These are phyloP conservation scores for Gobionotothen gibberifrons DNA, from an alignment of 2,797 vertebrate genomes.

Conservation along the genomic window DNA sequence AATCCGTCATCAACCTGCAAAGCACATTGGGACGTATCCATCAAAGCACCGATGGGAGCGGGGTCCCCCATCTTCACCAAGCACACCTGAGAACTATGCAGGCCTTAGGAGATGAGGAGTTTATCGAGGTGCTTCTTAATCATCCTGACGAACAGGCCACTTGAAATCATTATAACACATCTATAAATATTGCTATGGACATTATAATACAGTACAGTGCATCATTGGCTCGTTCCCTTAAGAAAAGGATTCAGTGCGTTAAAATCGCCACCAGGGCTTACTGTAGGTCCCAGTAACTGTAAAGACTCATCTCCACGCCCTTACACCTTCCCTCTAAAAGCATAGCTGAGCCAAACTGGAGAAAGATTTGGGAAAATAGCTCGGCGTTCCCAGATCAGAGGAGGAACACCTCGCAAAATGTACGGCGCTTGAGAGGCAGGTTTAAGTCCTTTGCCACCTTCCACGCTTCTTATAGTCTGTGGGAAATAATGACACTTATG, in stretches of 20 bases:
- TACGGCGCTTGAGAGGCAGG: constrained; percentile 51
- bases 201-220: constrained; percentile 89
- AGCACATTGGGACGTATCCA: constrained; percentile 70
- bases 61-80: constrained; percentile 57
- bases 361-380: constrained; percentile 48
- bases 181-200: constrained; percentile 90
- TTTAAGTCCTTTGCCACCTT: constrained; percentile 54
- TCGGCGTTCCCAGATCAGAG: constrained; percentile 37
- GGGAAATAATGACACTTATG: constrained; percentile 57
- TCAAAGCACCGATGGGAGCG: constrained; percentile 66
- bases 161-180: constrained; percentile 84
- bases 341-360: constrained; percentile 46
- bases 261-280: constrained; percentile 78
- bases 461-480: constrained; percentile 52
- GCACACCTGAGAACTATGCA: constrained; percentile 79
- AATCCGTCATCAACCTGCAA: constrained; percentile 70
- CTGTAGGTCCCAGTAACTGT: constrained; percentile 71
- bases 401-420: constrained; percentile 38
- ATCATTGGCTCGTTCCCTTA: constrained; percentile 85
- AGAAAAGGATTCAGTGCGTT: constrained; percentile 84
- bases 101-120: constrained; percentile 71
- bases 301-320: constrained; percentile 57
- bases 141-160: constrained; percentile 73
- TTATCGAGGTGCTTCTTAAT: constrained; percentile 58
- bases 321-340: constrained; percentile 56